phyloP scores from a whole-genome alignment of 2,113 vertebrate genomes.

The Brachyhypopomus occidentalis region DNA sequence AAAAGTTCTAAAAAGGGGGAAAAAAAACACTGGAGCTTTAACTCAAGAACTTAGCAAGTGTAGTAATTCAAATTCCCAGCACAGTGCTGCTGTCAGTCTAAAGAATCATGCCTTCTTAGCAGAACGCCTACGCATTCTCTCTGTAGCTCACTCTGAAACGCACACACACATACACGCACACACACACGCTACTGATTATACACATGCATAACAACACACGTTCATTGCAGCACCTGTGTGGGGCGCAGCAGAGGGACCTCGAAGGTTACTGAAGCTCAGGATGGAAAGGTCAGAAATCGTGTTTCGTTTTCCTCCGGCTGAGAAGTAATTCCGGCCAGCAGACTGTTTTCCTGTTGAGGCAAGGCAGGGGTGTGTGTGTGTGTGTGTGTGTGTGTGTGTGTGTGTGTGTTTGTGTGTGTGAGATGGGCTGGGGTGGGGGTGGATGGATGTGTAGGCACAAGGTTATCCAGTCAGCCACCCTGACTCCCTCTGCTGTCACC shows the following conservation, averaged over 20 bases:
- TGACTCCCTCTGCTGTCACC: conserved; percentile 72
- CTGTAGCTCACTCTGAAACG: not conserved
- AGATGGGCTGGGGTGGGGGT: not conserved
- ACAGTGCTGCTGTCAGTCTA: conserved; percentile 16
- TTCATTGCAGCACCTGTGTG: conserved; percentile 53
- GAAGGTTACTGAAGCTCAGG: conserved; percentile 78
- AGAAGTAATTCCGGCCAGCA: conserved; percentile 75
- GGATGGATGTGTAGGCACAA: conserved; percentile 60
- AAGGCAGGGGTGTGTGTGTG: conserved; percentile 61
- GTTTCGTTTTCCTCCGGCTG: conserved; percentile 76
- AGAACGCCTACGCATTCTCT: conserved; percentile 3
- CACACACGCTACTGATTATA: conserved; percentile 41
- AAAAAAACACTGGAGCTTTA: too few species aligned
- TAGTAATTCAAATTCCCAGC: conserved; percentile 13
- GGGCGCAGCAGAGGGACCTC: conserved; percentile 62
- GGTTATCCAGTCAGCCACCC: conserved; percentile 75
- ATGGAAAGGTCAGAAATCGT: conserved; percentile 81
- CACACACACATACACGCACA: conserved; percentile 45
- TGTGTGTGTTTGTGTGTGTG: too few species aligned
- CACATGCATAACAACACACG: conserved; percentile 38
- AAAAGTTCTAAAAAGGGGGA: too few species aligned
- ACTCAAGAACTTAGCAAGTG: too few species aligned
- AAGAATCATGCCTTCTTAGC: conserved; percentile 33
- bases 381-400: too few species aligned
- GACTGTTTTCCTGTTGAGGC: conserved; percentile 68